Percentiles rank a stretch among this genome's conserved stretches.
These are phyloP conservation scores for Amblyjoppa fuscipennis DNA, from an alignment of 2,888 invertebrate species.

Conservation along the genomic window DNA sequence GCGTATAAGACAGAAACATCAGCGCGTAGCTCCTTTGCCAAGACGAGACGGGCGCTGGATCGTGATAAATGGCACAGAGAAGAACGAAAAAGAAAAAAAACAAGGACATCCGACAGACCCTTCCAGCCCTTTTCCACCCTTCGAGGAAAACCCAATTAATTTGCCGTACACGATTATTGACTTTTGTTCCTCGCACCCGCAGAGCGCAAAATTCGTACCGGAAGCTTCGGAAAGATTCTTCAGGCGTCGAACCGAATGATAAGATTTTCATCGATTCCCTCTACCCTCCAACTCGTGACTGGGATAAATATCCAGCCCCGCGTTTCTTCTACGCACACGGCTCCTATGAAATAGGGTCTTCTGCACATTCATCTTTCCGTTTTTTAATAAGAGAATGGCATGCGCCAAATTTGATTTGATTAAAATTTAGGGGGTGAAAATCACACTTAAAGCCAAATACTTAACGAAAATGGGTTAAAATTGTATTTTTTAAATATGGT, in stretches of 20 bases:
- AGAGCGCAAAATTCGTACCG: not conserved
- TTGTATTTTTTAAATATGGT: too few relatives aligned
- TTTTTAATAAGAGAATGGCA: too few relatives aligned
- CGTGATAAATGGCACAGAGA: conserved; percentile 39
- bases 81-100: conserved; percentile 30
- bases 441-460: too few relatives aligned
- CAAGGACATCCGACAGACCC: conserved; percentile 18
- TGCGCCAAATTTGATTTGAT: too few relatives aligned
- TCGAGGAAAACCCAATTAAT: conserved; percentile 11
- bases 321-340: too few relatives aligned
- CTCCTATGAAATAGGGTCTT: too few relatives aligned
- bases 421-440: too few relatives aligned
- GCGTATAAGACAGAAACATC: conserved; percentile 46
- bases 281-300: too few relatives aligned
- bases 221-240: not conserved
- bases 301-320: too few relatives aligned
- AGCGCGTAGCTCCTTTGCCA: conserved; percentile 13
- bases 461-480: too few relatives aligned
- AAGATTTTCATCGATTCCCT: not conserved
- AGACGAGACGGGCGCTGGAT: conserved; percentile 28
- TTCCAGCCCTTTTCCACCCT: conserved; percentile 10
- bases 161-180: conserved; percentile 13
- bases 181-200: not conserved
- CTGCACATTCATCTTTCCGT: too few relatives aligned
- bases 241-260: not conserved